A percentile compares a stretch with the other conserved stretches of the same genome.
Conservation (phyloP, 2,888 invertebrate genomes). For the Arge pagana region DNA sequence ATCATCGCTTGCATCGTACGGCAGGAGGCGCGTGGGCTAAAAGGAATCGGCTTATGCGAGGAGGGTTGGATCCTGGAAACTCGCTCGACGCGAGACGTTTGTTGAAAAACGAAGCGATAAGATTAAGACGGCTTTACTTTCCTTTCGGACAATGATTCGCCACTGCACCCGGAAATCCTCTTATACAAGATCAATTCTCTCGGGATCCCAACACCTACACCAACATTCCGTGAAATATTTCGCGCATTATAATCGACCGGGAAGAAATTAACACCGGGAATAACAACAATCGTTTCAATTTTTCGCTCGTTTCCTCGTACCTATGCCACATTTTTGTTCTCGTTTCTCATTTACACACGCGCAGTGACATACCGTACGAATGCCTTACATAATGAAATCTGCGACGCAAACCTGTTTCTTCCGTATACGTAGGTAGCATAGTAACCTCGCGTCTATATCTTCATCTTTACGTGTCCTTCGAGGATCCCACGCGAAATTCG, state of each 20-base stretch:
- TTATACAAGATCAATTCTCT: no score
- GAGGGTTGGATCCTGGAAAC: no score
- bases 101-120: no score
- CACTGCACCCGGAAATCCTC: no score
- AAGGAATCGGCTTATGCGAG: conserved; percentile 25
- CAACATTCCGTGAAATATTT: no score
- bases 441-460: conserved; percentile 5
- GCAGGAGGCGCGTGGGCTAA: conserved; percentile 24
- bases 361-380: conserved; percentile 2
- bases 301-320: no score
- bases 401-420: conserved; percentile 6
- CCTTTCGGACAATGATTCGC: no score
- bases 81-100: no score
- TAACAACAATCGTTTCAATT: not conserved
- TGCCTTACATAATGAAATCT: conserved; percentile 14
- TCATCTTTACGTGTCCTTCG: conserved; percentile 16
- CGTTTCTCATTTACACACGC: no score
- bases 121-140: no score
- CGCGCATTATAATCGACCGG: not conserved
- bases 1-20: conserved; percentile 22
- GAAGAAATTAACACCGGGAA: not conserved
- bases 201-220: no score
- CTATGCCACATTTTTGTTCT: no score
- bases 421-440: conserved; percentile 4
- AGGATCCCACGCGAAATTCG: conserved; percentile 17